These are phyloP conservation scores for Orgyia antiqua DNA, from an alignment of 2,888 invertebrate species.

Conservation along the genomic window DNA sequence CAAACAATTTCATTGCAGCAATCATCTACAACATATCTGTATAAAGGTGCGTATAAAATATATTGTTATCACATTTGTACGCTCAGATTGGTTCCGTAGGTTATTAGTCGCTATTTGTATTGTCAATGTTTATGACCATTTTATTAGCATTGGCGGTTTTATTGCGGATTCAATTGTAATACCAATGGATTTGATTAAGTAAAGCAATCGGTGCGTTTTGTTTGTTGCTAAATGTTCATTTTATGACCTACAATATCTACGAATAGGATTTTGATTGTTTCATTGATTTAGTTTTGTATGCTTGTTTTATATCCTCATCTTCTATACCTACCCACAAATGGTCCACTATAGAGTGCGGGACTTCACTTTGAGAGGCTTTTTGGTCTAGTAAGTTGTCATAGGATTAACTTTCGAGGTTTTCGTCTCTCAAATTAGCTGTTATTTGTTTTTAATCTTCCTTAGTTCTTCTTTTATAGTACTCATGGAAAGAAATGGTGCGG, in stretches of 20 bases:
- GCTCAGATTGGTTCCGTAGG: constrained; percentile 60
- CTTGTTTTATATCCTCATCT: too few species aligned
- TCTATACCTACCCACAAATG: too few species aligned
- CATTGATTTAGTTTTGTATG: too few species aligned
- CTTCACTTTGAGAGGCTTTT: too few species aligned
- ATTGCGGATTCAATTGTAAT: constrained; percentile 67
- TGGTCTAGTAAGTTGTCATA: too few species aligned
- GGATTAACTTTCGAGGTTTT: too few species aligned
- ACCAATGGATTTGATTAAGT: constrained; percentile 71
- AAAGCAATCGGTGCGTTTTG: constrained; percentile 54
- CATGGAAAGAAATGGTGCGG: too few species aligned
- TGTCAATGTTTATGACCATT: constrained; percentile 72
- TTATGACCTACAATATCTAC: constrained; percentile 26
- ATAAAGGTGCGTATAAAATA: constrained; percentile 62
- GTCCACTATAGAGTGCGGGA: too few species aligned
- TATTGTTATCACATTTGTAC: constrained; percentile 41
- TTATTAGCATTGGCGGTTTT: constrained; percentile 68
- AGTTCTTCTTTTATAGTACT: too few species aligned
- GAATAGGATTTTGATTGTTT: too few species aligned
- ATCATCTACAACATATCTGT: constrained; percentile 45
- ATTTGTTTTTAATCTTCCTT: too few species aligned
- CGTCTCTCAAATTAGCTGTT: too few species aligned
- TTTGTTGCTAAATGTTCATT: constrained; percentile 45
- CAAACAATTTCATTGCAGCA: constrained; percentile 69
- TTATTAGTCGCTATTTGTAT: constrained; percentile 72